Percentiles rank a stretch among this genome's conserved stretches.
phyloP scores from a whole-genome alignment of 2,113 vertebrate genomes.

The Ochotona princeps region DNA sequence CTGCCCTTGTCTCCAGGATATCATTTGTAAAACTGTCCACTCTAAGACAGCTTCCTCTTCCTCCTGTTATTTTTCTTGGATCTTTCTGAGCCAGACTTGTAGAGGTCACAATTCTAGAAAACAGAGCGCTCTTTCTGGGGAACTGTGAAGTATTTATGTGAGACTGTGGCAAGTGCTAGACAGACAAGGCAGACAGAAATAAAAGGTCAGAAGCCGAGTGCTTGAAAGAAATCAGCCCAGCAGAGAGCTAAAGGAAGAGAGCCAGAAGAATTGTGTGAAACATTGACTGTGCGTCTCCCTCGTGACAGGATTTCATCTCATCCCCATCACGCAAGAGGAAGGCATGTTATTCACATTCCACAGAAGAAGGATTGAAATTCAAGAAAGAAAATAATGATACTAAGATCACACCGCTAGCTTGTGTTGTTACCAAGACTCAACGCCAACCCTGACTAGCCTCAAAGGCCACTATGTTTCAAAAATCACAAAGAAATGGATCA shows the following conservation, averaged over 20 bases:
- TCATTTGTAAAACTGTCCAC: not conserved
- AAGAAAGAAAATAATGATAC: constrained; percentile 16
- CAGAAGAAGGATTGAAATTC: not conserved
- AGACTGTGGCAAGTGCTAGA: not conserved
- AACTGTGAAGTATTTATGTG: not conserved
- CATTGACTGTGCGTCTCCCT: not conserved
- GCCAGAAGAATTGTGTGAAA: not conserved
- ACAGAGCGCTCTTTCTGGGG: not conserved
- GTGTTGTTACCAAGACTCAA: not conserved
- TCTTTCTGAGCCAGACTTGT: not conserved
- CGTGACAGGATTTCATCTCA: not conserved
- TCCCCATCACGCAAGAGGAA: not conserved
- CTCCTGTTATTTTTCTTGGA: not conserved
- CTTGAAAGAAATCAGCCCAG: not conserved
- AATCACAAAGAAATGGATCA: not conserved
- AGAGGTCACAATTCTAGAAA: not conserved
- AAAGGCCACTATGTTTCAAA: not conserved
- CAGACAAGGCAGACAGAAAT: not conserved
- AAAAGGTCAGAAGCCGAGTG: not conserved
- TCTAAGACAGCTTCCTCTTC: not conserved
- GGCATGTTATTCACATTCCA: not conserved
- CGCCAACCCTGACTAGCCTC: not conserved
- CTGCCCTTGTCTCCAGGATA: constrained; percentile 2
- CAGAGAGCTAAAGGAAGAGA: not conserved
- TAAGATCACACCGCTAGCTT: not conserved